These are phyloP conservation scores for Temnothorax ravouxi DNA, from an alignment of 2,888 invertebrate genomes.

Conservation along the genomic window DNA sequence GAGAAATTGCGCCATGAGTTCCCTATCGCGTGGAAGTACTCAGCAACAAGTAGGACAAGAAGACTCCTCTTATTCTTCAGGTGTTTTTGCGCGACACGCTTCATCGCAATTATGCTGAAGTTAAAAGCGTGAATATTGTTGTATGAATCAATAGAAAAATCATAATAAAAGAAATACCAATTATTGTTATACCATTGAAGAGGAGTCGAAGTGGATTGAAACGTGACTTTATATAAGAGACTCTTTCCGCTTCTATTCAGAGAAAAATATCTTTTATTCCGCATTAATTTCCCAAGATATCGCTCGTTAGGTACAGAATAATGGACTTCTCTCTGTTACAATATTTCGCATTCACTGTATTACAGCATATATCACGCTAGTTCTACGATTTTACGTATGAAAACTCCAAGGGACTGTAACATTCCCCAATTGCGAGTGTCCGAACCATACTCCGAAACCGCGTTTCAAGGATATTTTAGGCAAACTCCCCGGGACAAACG, in stretches of 20 bases:
- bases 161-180: background rate
- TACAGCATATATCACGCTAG: background rate
- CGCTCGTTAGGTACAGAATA: background rate
- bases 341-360: background rate
- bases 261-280: background rate
- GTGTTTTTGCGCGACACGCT: slow-evolving; percentile 1
- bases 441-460: slow-evolving; percentile 2
- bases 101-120: background rate
- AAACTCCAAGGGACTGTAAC: slow-evolving; percentile 1
- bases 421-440: slow-evolving; percentile 22
- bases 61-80: background rate
- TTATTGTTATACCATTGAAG: background rate
- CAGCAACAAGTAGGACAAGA: slow-evolving; percentile 34
- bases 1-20: background rate
- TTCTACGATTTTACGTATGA: background rate
- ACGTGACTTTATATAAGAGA: slow-evolving; percentile 31
- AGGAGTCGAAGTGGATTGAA: slow-evolving; percentile 9
- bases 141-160: background rate
- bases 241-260: background rate
- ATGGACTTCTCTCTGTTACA: background rate
- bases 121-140: background rate
- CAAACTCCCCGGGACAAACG: slow-evolving; percentile 1
- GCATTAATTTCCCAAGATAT: background rate
- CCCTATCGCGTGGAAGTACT: background rate
- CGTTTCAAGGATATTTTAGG: slow-evolving; percentile 26